Evolutionary conservation across 2,888 invertebrate species (phyloP), one percentile per base, ranked within the genome.

Genomic region (Drosophila kuntzei): DNA sequence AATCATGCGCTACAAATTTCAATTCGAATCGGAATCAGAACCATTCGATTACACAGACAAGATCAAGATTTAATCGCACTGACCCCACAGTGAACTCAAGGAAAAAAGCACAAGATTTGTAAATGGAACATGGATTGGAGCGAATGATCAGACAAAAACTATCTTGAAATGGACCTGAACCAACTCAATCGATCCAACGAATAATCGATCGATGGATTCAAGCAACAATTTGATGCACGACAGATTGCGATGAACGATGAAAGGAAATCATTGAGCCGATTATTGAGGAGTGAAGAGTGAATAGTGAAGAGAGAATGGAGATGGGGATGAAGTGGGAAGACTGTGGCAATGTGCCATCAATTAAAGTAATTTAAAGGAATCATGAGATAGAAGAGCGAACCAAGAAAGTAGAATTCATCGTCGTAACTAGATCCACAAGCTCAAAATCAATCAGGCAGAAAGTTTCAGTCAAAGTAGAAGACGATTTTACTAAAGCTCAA

Each of bases 331-430:
- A 25, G 44, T 9, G 25, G 44, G 9, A 44, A 32, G 12, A 43
- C 22, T 29, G 54, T 29, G 83, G 72, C 76, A 55, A 61, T 75
- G 73, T 80, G 84, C 84, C 89, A 84, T 78, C 84, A 88, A 88
- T 84, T 88, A 88, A 88, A 88, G 87, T 88, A 84, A 84, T 84
- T 88, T 84, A 87, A 88, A 88, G 84, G 84, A 88, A 80, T 86
- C 87, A 61, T 44, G 41, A 60, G 70, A 76, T 80, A 73, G 63
- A 50, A 55, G 39, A 16, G 34, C 29, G 46, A 25, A 6, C 25
- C 25, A 5, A n/a, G n/a, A n/a, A 25, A 25, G 25, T 7, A 25
- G 25, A 6, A 25, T 36, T 70, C 67, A 81, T 51, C 75, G 63
- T 58, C 76, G 80, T 79, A 80, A 85, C 79, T 62, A 85, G 80